A percentile compares a stretch with the other conserved stretches of the same genome.
These are phyloP conservation scores for Micropoecilia bifurca DNA, from an alignment of 2,797 vertebrate species.

Conservation along the genomic window DNA sequence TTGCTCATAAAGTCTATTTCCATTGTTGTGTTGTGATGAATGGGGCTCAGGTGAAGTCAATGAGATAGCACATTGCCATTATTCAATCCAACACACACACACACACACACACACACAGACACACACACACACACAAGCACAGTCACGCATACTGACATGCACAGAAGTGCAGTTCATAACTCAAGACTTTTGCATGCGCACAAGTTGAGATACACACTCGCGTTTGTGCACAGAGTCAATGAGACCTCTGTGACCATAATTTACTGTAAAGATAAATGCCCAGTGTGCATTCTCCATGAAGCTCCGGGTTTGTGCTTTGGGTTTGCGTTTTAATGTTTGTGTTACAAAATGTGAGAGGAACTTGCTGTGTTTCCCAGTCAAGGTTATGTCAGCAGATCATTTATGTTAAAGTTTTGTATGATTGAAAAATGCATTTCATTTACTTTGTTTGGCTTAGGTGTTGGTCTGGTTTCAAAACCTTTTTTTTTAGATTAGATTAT, in stretches of 20 bases:
- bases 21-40: constrained; percentile 79
- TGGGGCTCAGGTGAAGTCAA: constrained; percentile 73
- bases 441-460: background rate
- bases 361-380: constrained; percentile 23
- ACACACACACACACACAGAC: constrained; percentile 15
- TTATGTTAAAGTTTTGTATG: background rate
- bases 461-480: background rate
- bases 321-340: constrained; percentile 24
- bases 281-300: constrained; percentile 65
- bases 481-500: too few relatives aligned
- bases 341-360: constrained; percentile 11
- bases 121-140: background rate
- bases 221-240: constrained; percentile 62
- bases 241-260: constrained; percentile 67
- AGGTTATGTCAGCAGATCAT: constrained; percentile 36
- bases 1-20: constrained; percentile 73
- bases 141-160: constrained; percentile 16
- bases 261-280: constrained; percentile 74
- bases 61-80: constrained; percentile 73
- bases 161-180: constrained; percentile 47
- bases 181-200: constrained; percentile 62
- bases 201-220: constrained; percentile 47
- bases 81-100: constrained; percentile 67
- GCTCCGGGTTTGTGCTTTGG: constrained; percentile 17
- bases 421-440: background rate